Conservation (phyloP, 1,140 invertebrate species). For the Aphaenogaster rudis region DNA sequence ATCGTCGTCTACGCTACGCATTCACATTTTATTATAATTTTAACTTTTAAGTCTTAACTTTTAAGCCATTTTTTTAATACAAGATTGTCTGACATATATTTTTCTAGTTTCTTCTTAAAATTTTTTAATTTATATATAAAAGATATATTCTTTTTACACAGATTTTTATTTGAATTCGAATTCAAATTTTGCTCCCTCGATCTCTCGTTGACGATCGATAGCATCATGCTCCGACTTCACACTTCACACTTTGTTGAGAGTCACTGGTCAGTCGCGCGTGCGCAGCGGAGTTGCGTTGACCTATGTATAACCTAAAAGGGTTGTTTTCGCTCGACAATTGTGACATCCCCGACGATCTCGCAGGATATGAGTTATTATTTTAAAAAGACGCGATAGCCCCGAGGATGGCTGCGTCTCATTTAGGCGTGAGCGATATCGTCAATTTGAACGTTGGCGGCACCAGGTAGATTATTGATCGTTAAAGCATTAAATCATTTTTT, state of each 20-base stretch:
- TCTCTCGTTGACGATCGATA: neutral
- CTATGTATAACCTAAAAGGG: constrained; percentile 32
- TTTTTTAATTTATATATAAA: neutral
- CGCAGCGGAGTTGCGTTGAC: neutral
- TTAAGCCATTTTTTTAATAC: neutral
- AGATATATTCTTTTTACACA: neutral
- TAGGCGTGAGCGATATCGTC: constrained; percentile 89
- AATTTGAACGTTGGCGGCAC: constrained; percentile 94
- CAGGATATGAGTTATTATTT: constrained; percentile 10
- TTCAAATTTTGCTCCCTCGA: neutral
- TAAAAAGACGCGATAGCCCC: neutral
- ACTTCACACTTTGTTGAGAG: neutral
- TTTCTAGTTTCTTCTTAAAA: neutral
- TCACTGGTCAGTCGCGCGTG: neutral
- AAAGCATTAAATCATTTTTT: neutral
- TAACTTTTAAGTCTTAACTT: neutral
- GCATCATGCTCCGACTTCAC: neutral
- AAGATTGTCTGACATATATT: neutral
- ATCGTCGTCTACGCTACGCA: neutral
- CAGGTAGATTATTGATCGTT: constrained; percentile 87
- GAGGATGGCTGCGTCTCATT: constrained; percentile 58
- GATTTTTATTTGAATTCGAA: neutral
- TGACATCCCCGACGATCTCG: neutral
- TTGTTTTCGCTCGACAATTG: constrained; percentile 1
- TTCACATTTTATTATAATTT: constrained; percentile 6